Base-by-base conservation (phyloP, 2,113 vertebrate species). In the Xyliphius kryptos region DNA sequence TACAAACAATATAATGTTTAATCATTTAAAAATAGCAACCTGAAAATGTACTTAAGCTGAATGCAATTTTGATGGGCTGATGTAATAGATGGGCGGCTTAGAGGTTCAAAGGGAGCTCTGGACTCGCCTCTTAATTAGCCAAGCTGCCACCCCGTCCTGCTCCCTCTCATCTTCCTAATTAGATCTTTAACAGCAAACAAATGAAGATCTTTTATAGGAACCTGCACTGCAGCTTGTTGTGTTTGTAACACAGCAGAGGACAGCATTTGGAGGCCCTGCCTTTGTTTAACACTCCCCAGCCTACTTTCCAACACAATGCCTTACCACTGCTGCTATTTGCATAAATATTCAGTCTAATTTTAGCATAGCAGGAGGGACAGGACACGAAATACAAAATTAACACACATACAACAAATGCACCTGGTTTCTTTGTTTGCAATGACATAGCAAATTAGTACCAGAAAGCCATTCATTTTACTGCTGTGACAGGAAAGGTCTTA, bases 161-260 rank as follows among this genome's bases (percentile, higher is more conserved):
- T 89, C 80, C 86, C 87, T 86, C 88, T 90, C 86, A 85, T 88
- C 86, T 88, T 89, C 85, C 87, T 91, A 91, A 92, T 91, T 91
- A n/a, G 88, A 91, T 88, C 86, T 87, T 90, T 88, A 88, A 90
- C 89, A 91, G 90, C 89, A 91, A 92, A 92, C 90, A 92, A 90
- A 91, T 85, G 83, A 83, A 77, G 77, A 86, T 86, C 85, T 90
- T 70, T 81, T 64, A 61, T 52, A 65, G 17, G 56, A 87, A n/a
- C n/a, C n/a, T n/a, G n/a, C n/a, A n/a, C n/a, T n/a, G n/a, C n/a
- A n/a, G 82, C 74, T 72, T 67, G 63, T 76, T 49, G 72, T 74
- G 79, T 75, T 81, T n/a, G n/a, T n/a, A n/a, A n/a, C n/a, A n/a
- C n/a, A n/a, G n/a, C n/a, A n/a, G n/a, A n/a, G n/a, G n/a, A n/a